Percentiles rank a stretch among this genome's conserved stretches.
Evolutionary conservation across 2,888 invertebrate genomes (phyloP).

Genomic region (Apotomis betuletana): DNA sequence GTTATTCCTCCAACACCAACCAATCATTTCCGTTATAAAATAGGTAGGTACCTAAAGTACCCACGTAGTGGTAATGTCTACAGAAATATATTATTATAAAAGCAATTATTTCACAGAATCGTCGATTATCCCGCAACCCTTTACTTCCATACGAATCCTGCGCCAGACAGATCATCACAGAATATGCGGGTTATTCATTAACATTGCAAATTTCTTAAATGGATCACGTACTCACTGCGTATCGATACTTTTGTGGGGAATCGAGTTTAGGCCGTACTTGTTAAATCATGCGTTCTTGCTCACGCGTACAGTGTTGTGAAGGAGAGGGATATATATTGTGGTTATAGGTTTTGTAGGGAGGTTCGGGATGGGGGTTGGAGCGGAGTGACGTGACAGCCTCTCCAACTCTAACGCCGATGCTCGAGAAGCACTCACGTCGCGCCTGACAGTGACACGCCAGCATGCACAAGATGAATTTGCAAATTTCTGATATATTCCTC

Average conservation of each 20-base stretch:
- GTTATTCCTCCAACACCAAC: too few species aligned
- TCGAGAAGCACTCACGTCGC: constrained; percentile 50
- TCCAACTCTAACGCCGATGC: constrained; percentile 56
- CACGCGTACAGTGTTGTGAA: constrained; percentile 11
- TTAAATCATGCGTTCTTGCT: constrained; percentile 6
- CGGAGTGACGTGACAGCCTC: constrained; percentile 54
- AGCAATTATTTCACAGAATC: background rate
- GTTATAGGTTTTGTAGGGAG: constrained; percentile 20
- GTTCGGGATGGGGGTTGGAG: constrained; percentile 18
- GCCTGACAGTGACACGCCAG: constrained; percentile 42
- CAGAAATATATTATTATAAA: background rate
- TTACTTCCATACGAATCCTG: background rate
- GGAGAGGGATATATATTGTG: constrained; percentile 3
- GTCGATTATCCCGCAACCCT: background rate
- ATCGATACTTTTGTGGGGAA: constrained; percentile 27
- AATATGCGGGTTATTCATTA: constrained; percentile 30
- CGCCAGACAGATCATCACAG: constrained; percentile 16
- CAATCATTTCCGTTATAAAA: too few species aligned
- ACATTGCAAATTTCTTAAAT: constrained; percentile 39
- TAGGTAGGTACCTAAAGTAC: too few species aligned
- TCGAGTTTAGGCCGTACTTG: constrained; percentile 4
- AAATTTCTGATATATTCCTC: constrained; percentile 29
- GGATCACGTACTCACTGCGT: constrained; percentile 34
- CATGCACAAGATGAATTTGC: constrained; percentile 33
- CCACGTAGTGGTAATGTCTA: background rate